A percentile compares a stretch with the other conserved stretches of the same genome.
phyloP scores from a whole-genome alignment of 1,140 invertebrate species.

The Coelopa frigida region DNA sequence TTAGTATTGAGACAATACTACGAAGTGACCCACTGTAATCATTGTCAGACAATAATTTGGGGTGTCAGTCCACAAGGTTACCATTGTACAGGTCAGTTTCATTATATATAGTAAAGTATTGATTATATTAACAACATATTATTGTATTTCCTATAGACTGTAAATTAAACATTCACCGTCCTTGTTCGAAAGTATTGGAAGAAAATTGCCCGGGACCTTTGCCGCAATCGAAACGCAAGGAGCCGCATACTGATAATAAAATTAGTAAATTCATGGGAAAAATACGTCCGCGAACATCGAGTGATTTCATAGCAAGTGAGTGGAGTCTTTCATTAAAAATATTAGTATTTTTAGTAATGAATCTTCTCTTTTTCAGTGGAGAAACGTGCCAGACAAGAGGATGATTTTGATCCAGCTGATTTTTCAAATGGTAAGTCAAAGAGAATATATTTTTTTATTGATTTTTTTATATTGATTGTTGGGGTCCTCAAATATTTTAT shows the following conservation, averaged over 20 bases:
- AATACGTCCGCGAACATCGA: conserved; percentile 51
- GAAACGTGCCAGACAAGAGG: conserved; percentile 41
- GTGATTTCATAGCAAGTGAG: conserved; percentile 48
- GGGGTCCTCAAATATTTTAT: too few relatives aligned
- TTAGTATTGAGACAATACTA: conserved; percentile 83
- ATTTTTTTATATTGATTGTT: too few relatives aligned
- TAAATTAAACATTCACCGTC: conserved; percentile 79
- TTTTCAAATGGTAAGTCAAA: conserved; percentile 25
- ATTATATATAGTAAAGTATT: conserved; percentile 4
- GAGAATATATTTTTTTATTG: too few relatives aligned
- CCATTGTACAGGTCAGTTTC: conserved; percentile 60
- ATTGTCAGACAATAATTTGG: conserved; percentile 87
- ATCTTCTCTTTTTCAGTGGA: conserved; percentile 40
- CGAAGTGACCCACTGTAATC: conserved; percentile 83
- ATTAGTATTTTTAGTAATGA: not conserved
- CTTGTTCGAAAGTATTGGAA: conserved; percentile 73
- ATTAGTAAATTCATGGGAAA: conserved; percentile 71
- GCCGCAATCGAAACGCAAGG: conserved; percentile 55
- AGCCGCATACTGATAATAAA: conserved; percentile 53
- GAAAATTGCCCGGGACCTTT: conserved; percentile 77
- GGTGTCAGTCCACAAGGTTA: conserved; percentile 91
- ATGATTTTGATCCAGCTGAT: conserved; percentile 32
- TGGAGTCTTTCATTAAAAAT: conserved; percentile 8
- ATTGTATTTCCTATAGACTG: conserved; percentile 59
- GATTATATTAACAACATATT: conserved; percentile 19